These are phyloP conservation scores for Oreochromis spilurus DNA, from an alignment of 2,113 vertebrate genomes.

Conservation along the genomic window DNA sequence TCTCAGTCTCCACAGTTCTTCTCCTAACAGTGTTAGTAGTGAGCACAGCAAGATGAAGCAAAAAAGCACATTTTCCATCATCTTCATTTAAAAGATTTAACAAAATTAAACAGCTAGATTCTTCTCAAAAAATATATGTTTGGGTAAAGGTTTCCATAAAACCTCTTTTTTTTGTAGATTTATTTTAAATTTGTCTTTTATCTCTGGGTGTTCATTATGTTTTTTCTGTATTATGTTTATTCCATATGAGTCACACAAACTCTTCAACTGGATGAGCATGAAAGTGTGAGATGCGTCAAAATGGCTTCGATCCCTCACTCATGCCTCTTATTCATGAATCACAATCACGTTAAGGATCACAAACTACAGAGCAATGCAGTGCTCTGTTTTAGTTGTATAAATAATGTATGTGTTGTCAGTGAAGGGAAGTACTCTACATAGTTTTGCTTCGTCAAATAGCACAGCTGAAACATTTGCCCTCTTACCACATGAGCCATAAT, in stretches of 20 bases:
- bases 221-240: not conserved
- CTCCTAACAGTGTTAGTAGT: not conserved
- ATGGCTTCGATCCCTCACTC: constrained; percentile 30
- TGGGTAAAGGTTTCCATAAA: not conserved
- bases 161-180: not conserved
- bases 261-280: constrained; percentile 28
- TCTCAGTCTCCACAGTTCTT: not conserved
- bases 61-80: not conserved
- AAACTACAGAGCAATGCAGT: constrained; percentile 5
- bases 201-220: not conserved
- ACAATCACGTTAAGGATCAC: not conserved
- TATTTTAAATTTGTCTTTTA: not conserved
- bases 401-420: not conserved
- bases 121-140: not conserved
- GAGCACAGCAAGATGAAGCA: not conserved
- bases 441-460: not conserved
- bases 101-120: not conserved
- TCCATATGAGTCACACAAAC: not conserved
- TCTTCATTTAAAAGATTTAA: not conserved
- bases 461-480: not conserved
- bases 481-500: not conserved
- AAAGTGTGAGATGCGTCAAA: constrained; percentile 26
- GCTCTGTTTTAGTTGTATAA: not conserved
- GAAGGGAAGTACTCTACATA: not conserved
- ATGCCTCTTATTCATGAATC: constrained; percentile 16